Conservation (phyloP, 2,888 invertebrate genomes). For the Blastobasis lacticolella region DNA sequence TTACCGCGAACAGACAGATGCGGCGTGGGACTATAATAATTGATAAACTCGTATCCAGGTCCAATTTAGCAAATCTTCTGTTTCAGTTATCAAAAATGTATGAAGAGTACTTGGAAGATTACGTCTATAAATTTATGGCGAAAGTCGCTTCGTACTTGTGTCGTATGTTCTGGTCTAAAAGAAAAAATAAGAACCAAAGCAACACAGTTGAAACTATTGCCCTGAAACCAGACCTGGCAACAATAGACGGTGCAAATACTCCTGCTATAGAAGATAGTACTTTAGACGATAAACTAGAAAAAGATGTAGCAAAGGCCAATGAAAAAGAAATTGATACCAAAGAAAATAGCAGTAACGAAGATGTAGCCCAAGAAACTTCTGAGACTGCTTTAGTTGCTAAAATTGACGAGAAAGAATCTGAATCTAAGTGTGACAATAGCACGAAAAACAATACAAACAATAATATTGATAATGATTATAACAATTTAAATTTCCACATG, state of each 20-base stretch:
- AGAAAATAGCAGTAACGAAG: slow-evolving; percentile 8
- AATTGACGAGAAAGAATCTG: slow-evolving; percentile 1
- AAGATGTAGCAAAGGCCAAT: slow-evolving; percentile 2
- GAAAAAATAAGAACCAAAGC: slow-evolving; percentile 13
- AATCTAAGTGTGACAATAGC: slow-evolving; percentile 12
- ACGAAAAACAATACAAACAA: slow-evolving; percentile 1
- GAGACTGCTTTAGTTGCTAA: no score
- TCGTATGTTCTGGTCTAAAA: slow-evolving; percentile 31
- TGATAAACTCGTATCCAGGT: no score
- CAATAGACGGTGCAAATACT: slow-evolving; percentile 8
- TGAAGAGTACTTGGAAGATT: slow-evolving; percentile 82
- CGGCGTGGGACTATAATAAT: no score
- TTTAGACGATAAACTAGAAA: slow-evolving; percentile 2
- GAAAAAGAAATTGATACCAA: slow-evolving; percentile 8
- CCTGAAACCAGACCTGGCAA: not conserved
- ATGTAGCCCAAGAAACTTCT: not conserved
- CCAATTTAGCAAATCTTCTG: slow-evolving; percentile 3
- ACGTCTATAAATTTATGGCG: slow-evolving; percentile 64
- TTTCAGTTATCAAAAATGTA: slow-evolving; percentile 82
- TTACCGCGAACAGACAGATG: no score
- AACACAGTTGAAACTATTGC: slow-evolving; percentile 8
- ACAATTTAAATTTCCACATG: slow-evolving; percentile 81
- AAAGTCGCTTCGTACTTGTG: slow-evolving; percentile 49
- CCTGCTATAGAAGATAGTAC: not conserved
- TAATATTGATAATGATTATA: slow-evolving; percentile 37